These are phyloP conservation scores for Spodoptera littoralis DNA, from an alignment of 2,888 invertebrate genomes.

Conservation along the genomic window DNA sequence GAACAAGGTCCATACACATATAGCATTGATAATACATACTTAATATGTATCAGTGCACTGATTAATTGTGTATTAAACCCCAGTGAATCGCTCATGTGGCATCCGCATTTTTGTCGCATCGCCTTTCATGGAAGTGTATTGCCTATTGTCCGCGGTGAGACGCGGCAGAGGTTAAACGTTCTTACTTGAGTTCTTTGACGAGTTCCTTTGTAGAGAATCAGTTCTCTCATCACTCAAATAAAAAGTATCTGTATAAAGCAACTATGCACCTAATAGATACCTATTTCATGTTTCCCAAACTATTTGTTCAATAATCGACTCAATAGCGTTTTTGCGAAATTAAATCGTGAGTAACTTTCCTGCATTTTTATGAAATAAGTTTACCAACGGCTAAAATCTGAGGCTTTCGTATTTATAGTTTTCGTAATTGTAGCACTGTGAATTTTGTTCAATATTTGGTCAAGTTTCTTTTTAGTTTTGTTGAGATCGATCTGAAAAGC, in stretches of 20 bases:
- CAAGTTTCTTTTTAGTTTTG: constrained; percentile 15
- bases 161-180: constrained; percentile 52
- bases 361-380: constrained; percentile 52
- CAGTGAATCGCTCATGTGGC: constrained; percentile 59
- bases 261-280: constrained; percentile 14
- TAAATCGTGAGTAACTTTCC: constrained; percentile 51
- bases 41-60: constrained; percentile 53
- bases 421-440: constrained; percentile 34
- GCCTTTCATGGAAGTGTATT: constrained; percentile 70
- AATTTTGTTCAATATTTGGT: constrained; percentile 30
- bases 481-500: constrained; percentile 23
- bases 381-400: constrained; percentile 29
- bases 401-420: constrained; percentile 36
- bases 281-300: constrained; percentile 35
- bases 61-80: constrained; percentile 61
- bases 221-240: constrained; percentile 33
- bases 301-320: constrained; percentile 26
- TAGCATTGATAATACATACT: constrained; percentile 2
- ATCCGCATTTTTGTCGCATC: constrained; percentile 79
- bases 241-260: constrained; percentile 27
- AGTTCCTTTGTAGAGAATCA: constrained; percentile 49
- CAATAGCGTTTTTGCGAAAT: constrained; percentile 52
- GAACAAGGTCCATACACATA: constrained; percentile 5
- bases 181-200: constrained; percentile 50
- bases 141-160: constrained; percentile 72